Evolutionary conservation across 2,113 vertebrate genomes (phyloP), one percentile per base, ranked within the genome.

Genomic region (Prolemur simus): DNA sequence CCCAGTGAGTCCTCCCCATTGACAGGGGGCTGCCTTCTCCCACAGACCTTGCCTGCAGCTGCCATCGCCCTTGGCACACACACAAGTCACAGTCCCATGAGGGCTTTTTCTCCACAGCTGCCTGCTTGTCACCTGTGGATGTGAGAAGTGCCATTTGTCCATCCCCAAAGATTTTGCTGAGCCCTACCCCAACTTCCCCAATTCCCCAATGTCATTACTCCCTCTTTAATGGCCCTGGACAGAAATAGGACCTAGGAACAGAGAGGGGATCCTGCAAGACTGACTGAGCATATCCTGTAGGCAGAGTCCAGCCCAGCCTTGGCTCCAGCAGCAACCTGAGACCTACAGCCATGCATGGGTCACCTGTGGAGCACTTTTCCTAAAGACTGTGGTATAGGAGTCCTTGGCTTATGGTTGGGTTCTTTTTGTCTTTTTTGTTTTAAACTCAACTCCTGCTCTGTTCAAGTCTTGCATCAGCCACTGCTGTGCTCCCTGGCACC

Each of bases 391-490:
- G 52, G 42, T 83, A 60, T 71, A 45, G 86, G 39, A 87, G 32
- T 64, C 60, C 78, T 91, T 17, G 37, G 54, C 47, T 83, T 86
- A 8, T 5, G 34, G 60, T 54, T 77, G 32, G 23, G 12, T 83
- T 88, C 77, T 89, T 74, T 34, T 45, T 49, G 63, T 89, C 60
- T 85, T 37, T 56, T 64, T 39, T 77, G 71, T 77, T 88, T 56
- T 27, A 91, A 91, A 78, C 42, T 95, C 71, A 73, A 23, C 37
- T 71, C 52, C 52, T 34, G 21, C 80, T 91, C 52, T n/a, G 27
- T 92, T 84, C 87, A 89, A 0, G 85, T 93, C 76, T 96, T 96
- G 76, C 95, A 86, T 96, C 96, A 92, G 95, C 58, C 20, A 18
- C 69, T 68, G 84, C 81, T 89, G 80, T 92, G 80, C 76, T 87